Base-by-base conservation (phyloP, 2,888 invertebrate genomes). In the Blera fallax region DNA sequence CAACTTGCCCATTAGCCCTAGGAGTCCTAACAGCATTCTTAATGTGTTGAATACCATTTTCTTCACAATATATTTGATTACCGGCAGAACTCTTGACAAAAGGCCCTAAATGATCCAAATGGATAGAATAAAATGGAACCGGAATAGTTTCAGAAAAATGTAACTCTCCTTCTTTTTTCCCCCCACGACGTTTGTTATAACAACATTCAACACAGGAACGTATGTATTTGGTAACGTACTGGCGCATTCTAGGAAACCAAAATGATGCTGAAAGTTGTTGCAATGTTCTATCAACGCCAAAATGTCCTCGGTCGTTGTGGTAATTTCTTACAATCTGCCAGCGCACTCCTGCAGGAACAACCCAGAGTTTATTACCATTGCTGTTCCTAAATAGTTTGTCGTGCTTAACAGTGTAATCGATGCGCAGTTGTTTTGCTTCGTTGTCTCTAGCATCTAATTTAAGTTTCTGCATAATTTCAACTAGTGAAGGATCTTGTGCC, bases 141-240 rank as follows among this genome's bases (percentile, higher is more conserved):
- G 27, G 45, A 11, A n/a, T 65, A 8, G 34, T 32, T 32, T 65
- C 34, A 34, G n/a, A 34, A 18, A 65, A 8, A 65, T 65, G 65
- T 11, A 50, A 18, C 50, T 50, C 34, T 50, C 65, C 65, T 65
- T 65, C 48, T n/a, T 18, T 32, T 50, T 62, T 32, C 4, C 52
- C 73, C 5, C 40, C 40, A 52, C 10, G 29, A 16, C 37, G 24
- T 29, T 70, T 58, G 11, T 32, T 40, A 14, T 54, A 73, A 3
- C 56, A 56, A 40, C 56, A 74, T 2, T n/a, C 10, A 1, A 54
- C n/a, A 54, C 54, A 69, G 10, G 52, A 18, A 3, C 16, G 11
- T 32, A 70, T 72, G 27, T 83, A 87, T 8, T 58, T 37, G 32
- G 80, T 87, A 2, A 87, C 77, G 27, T 80, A 84, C 18, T 76